phyloP scores from a whole-genome alignment of 1,140 invertebrate species.

The Micrasema longulum region DNA sequence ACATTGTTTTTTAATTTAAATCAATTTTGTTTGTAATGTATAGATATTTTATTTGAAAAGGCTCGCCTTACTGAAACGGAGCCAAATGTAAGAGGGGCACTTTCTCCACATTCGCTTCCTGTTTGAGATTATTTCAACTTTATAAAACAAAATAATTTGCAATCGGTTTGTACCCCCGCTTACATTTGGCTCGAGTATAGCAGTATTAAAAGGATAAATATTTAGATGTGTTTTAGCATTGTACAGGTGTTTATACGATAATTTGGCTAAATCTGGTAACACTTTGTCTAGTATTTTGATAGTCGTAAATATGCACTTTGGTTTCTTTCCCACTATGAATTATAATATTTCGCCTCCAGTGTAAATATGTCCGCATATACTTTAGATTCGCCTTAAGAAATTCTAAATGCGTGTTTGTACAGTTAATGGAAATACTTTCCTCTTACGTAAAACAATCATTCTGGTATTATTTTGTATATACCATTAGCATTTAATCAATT shows the following conservation, averaged over 20 bases:
- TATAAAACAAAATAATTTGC: no score
- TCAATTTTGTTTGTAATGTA: slow-evolving; percentile 35
- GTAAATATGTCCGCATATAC: neutral
- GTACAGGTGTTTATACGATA: no score
- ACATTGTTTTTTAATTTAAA: slow-evolving; percentile 25
- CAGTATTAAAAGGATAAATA: neutral
- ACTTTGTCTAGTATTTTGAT: no score
- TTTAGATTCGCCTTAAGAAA: slow-evolving; percentile 22
- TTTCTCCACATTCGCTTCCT: no score
- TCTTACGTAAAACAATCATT: no score
- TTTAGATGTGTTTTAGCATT: neutral
- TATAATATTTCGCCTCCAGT: neutral
- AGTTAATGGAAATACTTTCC: slow-evolving; percentile 17
- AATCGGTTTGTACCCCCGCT: no score
- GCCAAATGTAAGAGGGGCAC: neutral
- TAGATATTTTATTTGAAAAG: slow-evolving; percentile 34
- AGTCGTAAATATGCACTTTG: no score
- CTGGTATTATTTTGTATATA: no score
- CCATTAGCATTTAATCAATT: no score
- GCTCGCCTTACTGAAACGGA: slow-evolving; percentile 2
- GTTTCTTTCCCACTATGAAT: neutral
- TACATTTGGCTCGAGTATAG: no score
- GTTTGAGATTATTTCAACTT: no score
- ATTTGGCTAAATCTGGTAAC: no score
- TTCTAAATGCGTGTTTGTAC: slow-evolving; percentile 26